phyloP scores from a whole-genome alignment of 2,113 vertebrate species.

The Daubentonia madagascariensis region DNA sequence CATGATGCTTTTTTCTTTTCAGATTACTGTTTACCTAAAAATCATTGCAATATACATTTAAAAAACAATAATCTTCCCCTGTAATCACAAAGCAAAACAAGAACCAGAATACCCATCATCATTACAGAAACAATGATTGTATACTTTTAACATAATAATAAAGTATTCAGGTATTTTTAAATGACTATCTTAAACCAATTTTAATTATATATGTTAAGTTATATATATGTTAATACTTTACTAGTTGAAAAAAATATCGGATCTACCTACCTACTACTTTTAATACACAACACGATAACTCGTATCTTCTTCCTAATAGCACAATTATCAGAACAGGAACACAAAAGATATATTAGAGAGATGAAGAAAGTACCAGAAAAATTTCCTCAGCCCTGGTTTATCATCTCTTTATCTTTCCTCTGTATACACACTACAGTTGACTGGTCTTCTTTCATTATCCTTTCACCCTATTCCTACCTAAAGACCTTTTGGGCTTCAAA shows the following conservation, averaged over 20 bases:
- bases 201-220: constrained; percentile 10
- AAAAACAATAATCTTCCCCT: constrained; percentile 14
- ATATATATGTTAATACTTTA: background rate
- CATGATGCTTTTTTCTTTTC: constrained; percentile 39
- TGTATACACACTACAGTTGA: background rate
- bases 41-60: background rate
- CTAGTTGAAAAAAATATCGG: constrained; percentile 40
- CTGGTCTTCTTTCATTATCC: background rate
- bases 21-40: constrained; percentile 1
- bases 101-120: background rate
- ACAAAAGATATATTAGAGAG: background rate
- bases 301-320: constrained; percentile 32
- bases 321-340: constrained; percentile 13
- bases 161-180: background rate
- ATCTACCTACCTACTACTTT: constrained; percentile 26
- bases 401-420: background rate
- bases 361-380: background rate
- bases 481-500: background rate
- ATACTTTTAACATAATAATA: constrained; percentile 34
- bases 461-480: background rate
- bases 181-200: constrained; percentile 10
- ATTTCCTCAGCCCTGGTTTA: background rate
- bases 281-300: background rate
- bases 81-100: constrained; percentile 39
- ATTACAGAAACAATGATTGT: constrained; percentile 26